Conservation (phyloP, 2,888 invertebrate species). For the Andrena fulva region DNA sequence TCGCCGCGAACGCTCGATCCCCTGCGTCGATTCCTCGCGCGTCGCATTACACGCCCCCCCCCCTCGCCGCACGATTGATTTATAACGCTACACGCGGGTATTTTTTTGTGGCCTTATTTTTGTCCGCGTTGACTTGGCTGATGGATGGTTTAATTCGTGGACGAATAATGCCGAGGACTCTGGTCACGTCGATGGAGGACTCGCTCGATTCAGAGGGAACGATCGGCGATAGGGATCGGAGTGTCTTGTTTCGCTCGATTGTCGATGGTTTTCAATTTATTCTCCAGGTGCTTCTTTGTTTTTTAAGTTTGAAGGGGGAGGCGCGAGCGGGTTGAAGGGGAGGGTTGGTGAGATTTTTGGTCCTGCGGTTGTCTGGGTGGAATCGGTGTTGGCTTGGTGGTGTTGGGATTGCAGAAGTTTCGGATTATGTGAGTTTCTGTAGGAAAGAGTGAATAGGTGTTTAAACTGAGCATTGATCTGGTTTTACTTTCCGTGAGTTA, state of each 20-base stretch:
- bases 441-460: too few relatives aligned
- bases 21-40: conserved; percentile 14
- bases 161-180: neutral
- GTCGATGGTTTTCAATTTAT: conserved; percentile 3
- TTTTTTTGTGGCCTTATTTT: neutral
- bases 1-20: neutral
- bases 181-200: neutral
- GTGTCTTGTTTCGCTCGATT: neutral
- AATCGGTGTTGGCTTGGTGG: too few relatives aligned
- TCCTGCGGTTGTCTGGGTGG: too few relatives aligned
- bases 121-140: neutral
- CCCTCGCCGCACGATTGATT: neutral
- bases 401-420: too few relatives aligned
- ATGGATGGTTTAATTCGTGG: conserved; percentile 17
- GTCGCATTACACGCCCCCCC: neutral
- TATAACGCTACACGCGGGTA: neutral
- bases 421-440: too few relatives aligned
- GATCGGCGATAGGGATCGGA: neutral
- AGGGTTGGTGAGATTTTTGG: too few relatives aligned
- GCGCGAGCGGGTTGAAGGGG: too few relatives aligned
- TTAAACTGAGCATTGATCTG: too few relatives aligned
- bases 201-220: neutral
- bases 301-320: too few relatives aligned
- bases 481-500: too few relatives aligned
- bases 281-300: neutral